Evolutionary conservation across 2,888 invertebrate genomes (phyloP).

Genomic region (Perizoma flavofasciatum): DNA sequence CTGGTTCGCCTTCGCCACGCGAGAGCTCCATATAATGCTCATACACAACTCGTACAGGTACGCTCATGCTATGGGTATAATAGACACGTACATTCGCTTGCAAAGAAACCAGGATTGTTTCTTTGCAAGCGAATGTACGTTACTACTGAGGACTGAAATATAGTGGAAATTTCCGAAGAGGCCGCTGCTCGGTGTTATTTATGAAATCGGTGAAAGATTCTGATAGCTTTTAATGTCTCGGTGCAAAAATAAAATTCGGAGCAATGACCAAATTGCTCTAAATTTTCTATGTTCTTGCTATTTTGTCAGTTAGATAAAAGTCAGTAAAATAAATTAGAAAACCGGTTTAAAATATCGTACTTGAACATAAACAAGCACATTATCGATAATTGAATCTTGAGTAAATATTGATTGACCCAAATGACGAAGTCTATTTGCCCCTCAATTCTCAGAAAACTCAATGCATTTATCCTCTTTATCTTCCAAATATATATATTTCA

Average conservation of each 20-base stretch:
- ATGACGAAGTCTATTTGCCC: constrained; percentile 5
- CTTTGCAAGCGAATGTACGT: too few species aligned
- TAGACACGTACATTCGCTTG: constrained; percentile 6
- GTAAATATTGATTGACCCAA: constrained; percentile 12
- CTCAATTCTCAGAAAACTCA: constrained; percentile 16
- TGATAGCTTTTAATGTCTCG: constrained; percentile 9
- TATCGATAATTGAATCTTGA: constrained; percentile 6
- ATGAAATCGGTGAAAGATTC: constrained; percentile 19
- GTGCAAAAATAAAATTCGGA: constrained; percentile 9
- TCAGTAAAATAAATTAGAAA: neutral
- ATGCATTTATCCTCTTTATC: constrained; percentile 21
- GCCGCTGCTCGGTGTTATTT: constrained; percentile 27
- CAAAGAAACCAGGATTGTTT: constrained; percentile 33
- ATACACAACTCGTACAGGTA: constrained; percentile 16
- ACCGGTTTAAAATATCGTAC: neutral
- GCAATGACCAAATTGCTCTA: constrained; percentile 5
- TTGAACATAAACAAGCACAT: constrained; percentile 7
- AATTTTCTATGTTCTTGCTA: neutral
- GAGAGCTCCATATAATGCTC: constrained; percentile 46
- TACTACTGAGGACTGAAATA: too few species aligned
- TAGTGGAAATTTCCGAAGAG: constrained; percentile 35
- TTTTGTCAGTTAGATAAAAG: neutral
- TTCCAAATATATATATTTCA: constrained; percentile 14
- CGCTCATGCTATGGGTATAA: neutral
- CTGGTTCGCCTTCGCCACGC: constrained; percentile 70